Evolutionary conservation across 2,888 invertebrate species (phyloP).

Genomic region (Sinotaia quadrata): DNA sequence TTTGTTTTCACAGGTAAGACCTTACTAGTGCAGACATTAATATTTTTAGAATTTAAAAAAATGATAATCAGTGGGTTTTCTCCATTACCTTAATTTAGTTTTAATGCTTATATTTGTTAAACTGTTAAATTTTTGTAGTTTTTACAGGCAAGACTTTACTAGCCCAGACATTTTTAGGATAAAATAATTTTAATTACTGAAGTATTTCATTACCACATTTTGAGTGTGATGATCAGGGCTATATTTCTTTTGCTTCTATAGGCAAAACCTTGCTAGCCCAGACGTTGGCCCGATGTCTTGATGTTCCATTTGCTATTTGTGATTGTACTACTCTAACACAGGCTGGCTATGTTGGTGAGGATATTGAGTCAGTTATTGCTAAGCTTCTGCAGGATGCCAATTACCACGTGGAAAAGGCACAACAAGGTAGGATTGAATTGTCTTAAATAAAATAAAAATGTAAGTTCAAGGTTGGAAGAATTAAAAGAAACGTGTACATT

Average conservation of each 20-base stretch:
- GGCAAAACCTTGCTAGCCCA: constrained; percentile 98
- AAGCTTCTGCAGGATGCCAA: constrained; percentile 95
- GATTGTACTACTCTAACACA: constrained; percentile 81
- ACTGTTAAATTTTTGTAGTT: too few species aligned
- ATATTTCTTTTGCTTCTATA: too few species aligned
- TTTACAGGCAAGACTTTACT: constrained; percentile 90
- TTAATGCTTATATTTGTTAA: too few species aligned
- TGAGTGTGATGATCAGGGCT: too few species aligned
- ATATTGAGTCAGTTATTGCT: constrained; percentile 98
- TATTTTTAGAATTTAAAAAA: too few species aligned
- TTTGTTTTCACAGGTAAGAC: constrained; percentile 90
- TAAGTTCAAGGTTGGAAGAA: too few species aligned
- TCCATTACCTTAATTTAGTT: too few species aligned
- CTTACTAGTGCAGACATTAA: constrained; percentile 95
- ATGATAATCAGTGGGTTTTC: too few species aligned
- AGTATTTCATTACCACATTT: too few species aligned
- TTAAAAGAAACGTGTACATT: too few species aligned
- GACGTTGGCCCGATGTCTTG: constrained; percentile 96
- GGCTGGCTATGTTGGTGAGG: constrained; percentile 96
- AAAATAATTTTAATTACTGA: too few species aligned
- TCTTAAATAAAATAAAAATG: too few species aligned
- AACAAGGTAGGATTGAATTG: constrained; percentile 81
- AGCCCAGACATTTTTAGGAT: constrained; percentile 98
- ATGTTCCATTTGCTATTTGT: constrained; percentile 99
- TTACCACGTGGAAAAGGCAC: constrained; percentile 96